Evolutionary conservation across 2,888 invertebrate genomes (phyloP), one percentile per base, ranked within the genome.

Genomic region (Oscheius sp.): DNA sequence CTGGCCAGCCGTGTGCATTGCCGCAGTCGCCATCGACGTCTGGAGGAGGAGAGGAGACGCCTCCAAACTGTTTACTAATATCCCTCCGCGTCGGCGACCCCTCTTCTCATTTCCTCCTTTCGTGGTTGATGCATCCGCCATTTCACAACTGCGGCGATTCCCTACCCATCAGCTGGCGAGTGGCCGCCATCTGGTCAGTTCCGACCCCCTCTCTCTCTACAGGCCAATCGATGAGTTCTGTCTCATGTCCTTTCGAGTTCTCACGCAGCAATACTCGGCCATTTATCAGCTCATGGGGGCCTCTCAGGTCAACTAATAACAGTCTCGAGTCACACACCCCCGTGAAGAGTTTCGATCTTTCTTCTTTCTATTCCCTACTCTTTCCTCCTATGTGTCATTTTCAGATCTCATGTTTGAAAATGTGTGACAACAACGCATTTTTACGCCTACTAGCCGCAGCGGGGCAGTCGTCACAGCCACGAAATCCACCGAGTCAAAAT

Each of bases 401-500:
- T n/a, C n/a, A 22, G 38, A n/a, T 59, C 59, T 59, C 59, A 30
- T 20, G 22, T 24, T 2, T 47, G 8, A 47, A 3, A 24, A 67
- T 67, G 66, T 68, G 49, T 68, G 63, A 73, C 62, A 73, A 70
- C 38, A 67, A 67, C 56, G 62, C 68, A 30, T 51, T 75, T 26
- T 26, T 75, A 17, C 65, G 72, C 6, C 54, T 75, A n/a, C 30
- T 75, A 22, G 73, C 72, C 26, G 72, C 72, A n/a, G 67, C 66
- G n/a, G n/a, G n/a, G 30, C 24, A 66, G 67, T 28, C 72, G 20
- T 14, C 41, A 17, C 41, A 41, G 12, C n/a, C 67, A 33, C 68
- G 66, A 36, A 57, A 70, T 6, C 49, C 24, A n/a, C 20, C 45
- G 6, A 24, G 33, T 22, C 26, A 22, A 56, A 64, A 36, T 32